Evolutionary conservation across 2,888 invertebrate genomes (phyloP).

Genomic region (Isoperla grammatica): DNA sequence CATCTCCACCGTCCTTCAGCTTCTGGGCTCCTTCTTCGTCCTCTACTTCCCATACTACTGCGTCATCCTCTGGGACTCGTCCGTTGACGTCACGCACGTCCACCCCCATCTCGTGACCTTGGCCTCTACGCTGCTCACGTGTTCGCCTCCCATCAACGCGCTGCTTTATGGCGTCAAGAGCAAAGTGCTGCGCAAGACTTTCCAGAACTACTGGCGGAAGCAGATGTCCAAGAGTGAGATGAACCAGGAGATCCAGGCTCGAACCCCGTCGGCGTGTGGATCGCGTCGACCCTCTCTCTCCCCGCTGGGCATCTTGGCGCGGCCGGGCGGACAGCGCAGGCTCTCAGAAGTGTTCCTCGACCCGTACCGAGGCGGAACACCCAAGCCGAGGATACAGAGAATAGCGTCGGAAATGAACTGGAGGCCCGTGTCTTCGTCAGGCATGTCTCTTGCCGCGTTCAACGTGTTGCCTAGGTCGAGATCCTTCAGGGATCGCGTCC

Average conservation of each 20-base stretch:
- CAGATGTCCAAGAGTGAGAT: conserved; percentile 72
- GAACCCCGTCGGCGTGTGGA: conserved; percentile 72
- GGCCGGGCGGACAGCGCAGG: conserved; percentile 47
- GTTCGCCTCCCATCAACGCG: conserved; percentile 68
- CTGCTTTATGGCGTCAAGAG: conserved; percentile 72
- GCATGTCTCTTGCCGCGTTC: conserved; percentile 16
- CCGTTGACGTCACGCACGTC: conserved; percentile 40
- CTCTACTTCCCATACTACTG: conserved; percentile 71
- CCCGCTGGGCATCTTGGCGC: conserved; percentile 48
- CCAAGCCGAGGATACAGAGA: conserved; percentile 41
- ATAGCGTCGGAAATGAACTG: conserved; percentile 48
- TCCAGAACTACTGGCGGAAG: conserved; percentile 72
- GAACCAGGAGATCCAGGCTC: conserved; percentile 72
- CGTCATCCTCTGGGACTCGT: conserved; percentile 61
- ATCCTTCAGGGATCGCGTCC: conserved; percentile 23
- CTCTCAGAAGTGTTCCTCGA: conserved; percentile 53
- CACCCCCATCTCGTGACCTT: conserved; percentile 51
- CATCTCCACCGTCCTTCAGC: conserved; percentile 62
- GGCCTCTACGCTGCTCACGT: conserved; percentile 60
- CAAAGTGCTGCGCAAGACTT: conserved; percentile 62
- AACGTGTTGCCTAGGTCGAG: conserved; percentile 21
- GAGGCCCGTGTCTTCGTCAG: conserved; percentile 41
- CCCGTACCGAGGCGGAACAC: conserved; percentile 24
- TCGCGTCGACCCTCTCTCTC: conserved; percentile 67
- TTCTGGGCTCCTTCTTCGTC: conserved; percentile 64